Conservation (phyloP, 1,140 invertebrate species). For the Nasonia longicornis region DNA sequence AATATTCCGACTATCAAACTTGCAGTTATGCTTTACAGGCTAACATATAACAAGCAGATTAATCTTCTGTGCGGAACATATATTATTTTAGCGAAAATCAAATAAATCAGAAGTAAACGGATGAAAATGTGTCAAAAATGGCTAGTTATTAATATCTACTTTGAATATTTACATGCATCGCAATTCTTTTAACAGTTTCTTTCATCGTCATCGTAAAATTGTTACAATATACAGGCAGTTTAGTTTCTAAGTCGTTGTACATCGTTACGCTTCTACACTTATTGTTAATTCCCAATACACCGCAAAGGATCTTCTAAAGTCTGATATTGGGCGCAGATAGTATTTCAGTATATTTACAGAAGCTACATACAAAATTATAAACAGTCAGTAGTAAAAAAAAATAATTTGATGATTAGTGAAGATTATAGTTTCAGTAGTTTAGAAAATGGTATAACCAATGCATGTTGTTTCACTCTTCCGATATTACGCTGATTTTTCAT, state of each 20-base stretch:
- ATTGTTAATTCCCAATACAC: constrained; percentile 45
- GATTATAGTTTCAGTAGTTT: constrained; percentile 60
- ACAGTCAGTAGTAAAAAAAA: constrained; percentile 65
- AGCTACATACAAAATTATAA: constrained; percentile 66
- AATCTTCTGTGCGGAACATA: constrained; percentile 28
- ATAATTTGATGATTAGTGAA: constrained; percentile 63
- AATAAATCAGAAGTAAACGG: constrained; percentile 32
- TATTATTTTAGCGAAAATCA: not conserved
- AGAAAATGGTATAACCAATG: constrained; percentile 55
- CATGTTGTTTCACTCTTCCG: constrained; percentile 32
- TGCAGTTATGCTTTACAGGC: not conserved
- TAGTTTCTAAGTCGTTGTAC: constrained; percentile 67
- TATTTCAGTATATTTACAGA: constrained; percentile 61
- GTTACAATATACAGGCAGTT: constrained; percentile 59
- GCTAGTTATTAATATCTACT: constrained; percentile 54
- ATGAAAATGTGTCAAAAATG: constrained; percentile 45
- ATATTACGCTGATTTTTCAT: not conserved
- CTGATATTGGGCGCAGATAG: constrained; percentile 54
- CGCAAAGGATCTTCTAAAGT: constrained; percentile 54
- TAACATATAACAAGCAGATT: constrained; percentile 3
- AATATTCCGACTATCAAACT: not conserved
- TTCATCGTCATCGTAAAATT: constrained; percentile 36
- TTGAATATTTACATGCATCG: constrained; percentile 49
- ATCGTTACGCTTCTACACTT: constrained; percentile 55
- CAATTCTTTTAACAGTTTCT: constrained; percentile 41